These are phyloP conservation scores for Pangasius mekongensis DNA, from an alignment of 2,797 vertebrate genomes.

Conservation along the genomic window DNA sequence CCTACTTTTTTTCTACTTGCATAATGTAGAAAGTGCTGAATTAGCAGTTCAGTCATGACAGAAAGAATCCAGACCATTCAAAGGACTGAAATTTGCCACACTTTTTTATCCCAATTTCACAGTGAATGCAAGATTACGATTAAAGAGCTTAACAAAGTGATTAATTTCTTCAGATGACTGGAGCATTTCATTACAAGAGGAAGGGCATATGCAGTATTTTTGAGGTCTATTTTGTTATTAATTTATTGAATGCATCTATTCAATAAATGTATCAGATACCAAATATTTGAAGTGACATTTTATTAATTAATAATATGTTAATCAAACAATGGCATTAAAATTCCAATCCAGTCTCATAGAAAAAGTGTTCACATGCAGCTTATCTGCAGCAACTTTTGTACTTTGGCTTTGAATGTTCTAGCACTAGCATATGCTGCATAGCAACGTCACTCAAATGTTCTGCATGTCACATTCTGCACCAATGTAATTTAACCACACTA, in stretches of 20 bases:
- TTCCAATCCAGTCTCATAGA: not conserved
- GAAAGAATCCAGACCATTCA: not conserved
- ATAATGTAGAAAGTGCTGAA: conserved; percentile 23
- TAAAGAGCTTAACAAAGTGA: not conserved
- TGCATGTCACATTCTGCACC: not conserved
- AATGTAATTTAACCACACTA: not conserved
- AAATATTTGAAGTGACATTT: not conserved
- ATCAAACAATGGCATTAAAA: not conserved
- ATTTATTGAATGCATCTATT: not conserved
- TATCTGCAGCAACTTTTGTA: not conserved
- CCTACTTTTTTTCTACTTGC: not conserved
- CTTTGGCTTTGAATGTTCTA: not conserved
- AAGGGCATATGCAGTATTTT: not conserved
- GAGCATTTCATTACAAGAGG: not conserved
- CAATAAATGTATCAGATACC: not conserved
- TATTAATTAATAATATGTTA: not conserved
- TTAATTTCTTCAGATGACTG: not conserved
- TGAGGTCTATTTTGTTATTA: not conserved
- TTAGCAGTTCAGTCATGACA: not conserved
- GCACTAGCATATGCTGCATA: not conserved
- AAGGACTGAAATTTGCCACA: not conserved
- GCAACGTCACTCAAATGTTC: not conserved
- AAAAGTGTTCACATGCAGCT: not conserved
- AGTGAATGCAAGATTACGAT: not conserved
- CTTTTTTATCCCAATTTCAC: not conserved